Evolutionary conservation across 2,797 vertebrate genomes (phyloP), one percentile per base, ranked within the genome.

Genomic region (Halcyon badia): DNA sequence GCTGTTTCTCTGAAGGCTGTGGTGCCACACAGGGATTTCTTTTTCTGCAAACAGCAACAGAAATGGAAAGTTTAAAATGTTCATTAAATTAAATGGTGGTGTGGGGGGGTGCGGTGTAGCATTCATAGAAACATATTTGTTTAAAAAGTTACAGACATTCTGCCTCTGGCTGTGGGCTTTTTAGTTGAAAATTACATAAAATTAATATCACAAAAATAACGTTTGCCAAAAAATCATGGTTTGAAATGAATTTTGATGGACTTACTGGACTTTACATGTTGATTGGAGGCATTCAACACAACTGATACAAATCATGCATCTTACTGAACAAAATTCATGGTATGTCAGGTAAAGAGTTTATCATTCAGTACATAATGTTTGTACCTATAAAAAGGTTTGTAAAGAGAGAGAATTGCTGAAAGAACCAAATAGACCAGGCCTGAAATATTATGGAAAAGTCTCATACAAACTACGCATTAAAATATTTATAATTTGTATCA

Each of bases 91-190:
- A 22, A 46, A 92, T 11, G 10, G 9, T n/a, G n/a, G n/a, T n/a
- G 3, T 4, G 0, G 2, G 1, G 4, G 4, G 11, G 24, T 16
- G 16, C 41, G 7, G 17, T 42, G 41, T 42, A 33, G 5, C 13
- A 20, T 54, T 89, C 2, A 20, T 82, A 61, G 61, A 56, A 93
- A 44, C 10, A 3, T 21, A 2, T 26, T 90, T 48, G 19, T 54
- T 91, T 20, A 7, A 69, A 87, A 75, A 49, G 21, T 20, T 65
- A 28, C 54, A 56, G 20, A 6, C 1, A 1, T 10, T 69, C 33
- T 0, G 3, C 70, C 91, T 77, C 52, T 81, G 28, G 1, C 33
- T 51, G 7, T 25, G 10, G 60, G n/a, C 3, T 86, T 90, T 80
- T 87, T 44, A 64, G 26, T 71, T 81, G 65, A 89, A 78, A 85